These are phyloP conservation scores for Xenopus laevis DNA, from an alignment of 2,113 vertebrate genomes.

Conservation along the genomic window DNA sequence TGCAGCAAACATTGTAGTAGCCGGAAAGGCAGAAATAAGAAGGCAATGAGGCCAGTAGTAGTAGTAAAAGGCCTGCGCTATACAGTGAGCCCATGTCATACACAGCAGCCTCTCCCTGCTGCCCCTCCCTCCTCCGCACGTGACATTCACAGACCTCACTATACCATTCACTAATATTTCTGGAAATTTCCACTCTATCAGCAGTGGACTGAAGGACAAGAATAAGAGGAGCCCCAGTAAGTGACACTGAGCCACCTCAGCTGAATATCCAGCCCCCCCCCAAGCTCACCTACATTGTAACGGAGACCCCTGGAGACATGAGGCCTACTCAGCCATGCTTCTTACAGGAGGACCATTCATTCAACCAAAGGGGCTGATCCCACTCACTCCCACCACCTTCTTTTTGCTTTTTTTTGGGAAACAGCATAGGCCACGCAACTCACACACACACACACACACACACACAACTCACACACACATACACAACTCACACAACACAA, in stretches of 20 bases:
- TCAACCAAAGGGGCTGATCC: background rate
- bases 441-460: no score
- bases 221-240: constrained; percentile 49
- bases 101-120: constrained; percentile 61
- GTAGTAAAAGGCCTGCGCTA: background rate
- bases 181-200: constrained; percentile 75
- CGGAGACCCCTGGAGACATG: constrained; percentile 41
- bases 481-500: no score
- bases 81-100: constrained; percentile 4
- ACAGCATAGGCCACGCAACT: no score
- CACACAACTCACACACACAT: no score
- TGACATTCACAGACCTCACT: constrained; percentile 73
- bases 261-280: no score
- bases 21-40: no score
- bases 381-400: background rate
- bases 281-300: no score
- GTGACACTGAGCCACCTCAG: background rate
- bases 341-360: constrained; percentile 32
- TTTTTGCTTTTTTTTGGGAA: no score
- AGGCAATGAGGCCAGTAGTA: no score
- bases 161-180: constrained; percentile 71
- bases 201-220: background rate
- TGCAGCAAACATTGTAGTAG: no score
- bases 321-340: constrained; percentile 19
- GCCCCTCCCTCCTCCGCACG: constrained; percentile 67